Evolutionary conservation across 2,888 invertebrate species (phyloP).

Genomic region (Stegana nigrithorax): DNA sequence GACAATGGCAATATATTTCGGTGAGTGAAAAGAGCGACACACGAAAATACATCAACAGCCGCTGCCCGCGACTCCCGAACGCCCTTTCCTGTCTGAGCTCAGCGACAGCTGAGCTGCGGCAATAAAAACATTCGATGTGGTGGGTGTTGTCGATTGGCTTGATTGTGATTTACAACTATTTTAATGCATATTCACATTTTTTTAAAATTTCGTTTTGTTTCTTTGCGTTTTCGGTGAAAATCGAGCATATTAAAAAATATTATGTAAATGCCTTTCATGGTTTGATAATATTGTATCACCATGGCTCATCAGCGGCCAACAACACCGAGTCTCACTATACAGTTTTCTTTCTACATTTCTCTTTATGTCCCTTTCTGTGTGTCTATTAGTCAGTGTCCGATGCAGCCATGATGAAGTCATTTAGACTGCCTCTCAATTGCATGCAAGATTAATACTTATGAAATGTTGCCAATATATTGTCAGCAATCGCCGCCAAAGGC

Average conservation of each 20-base stretch:
- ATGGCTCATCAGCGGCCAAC: constrained; percentile 47
- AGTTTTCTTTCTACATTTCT: background rate
- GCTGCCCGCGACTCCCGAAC: background rate
- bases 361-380: background rate
- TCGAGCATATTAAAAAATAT: constrained; percentile 31
- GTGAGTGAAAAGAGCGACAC: background rate
- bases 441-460: constrained; percentile 30
- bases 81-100: background rate
- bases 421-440: constrained; percentile 34
- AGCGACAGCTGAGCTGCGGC: background rate
- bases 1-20: constrained; percentile 29
- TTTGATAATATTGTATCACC: constrained; percentile 35
- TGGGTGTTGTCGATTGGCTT: constrained; percentile 59
- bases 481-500: no score
- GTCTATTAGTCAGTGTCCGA: background rate
- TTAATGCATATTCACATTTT: constrained; percentile 35
- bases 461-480: no score
- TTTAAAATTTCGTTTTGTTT: constrained; percentile 11
- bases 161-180: constrained; percentile 58
- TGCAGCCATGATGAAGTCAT: constrained; percentile 41
- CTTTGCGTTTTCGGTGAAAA: constrained; percentile 16
- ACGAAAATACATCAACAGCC: background rate
- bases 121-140: constrained; percentile 47
- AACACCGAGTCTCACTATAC: constrained; percentile 11
- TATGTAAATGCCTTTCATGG: constrained; percentile 57